Evolutionary conservation across 2,113 vertebrate genomes (phyloP), one percentile per base, ranked within the genome.

Genomic region (Melierax canorus): DNA sequence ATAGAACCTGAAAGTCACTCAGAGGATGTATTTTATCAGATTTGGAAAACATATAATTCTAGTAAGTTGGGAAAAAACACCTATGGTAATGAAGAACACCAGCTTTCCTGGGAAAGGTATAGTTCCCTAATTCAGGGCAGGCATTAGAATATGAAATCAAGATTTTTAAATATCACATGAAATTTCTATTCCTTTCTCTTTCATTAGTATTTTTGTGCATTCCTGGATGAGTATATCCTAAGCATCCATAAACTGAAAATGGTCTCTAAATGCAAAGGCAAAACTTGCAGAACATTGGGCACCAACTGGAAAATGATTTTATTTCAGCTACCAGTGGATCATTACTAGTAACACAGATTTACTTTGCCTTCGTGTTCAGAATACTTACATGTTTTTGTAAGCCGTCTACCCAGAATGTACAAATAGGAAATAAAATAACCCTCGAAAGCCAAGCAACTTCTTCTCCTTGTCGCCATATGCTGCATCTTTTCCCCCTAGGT

Each of bases 351-450:
- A 81, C 67, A 66, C 68, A 94, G 87, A 74, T 80, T 91, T 95
- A 80, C 56, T 86, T 94, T 76, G 58, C 79, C 80, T 89, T 89
- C 27, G 21, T 87, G 67, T 94, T 92, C 68, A 82, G 83, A 94
- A 96, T 93, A 94, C 74, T 85, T 90, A 84, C 84, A 55, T 27
- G 53, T 71, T 92, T 95, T 90, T 90, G 68, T 91, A 97, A 96
- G 91, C 73, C 9, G 7, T 85, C 83, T 97, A 94, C 81, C 66
- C 56, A 83, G 90, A 91, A 94, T 94, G 92, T 95, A 86, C 81
- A 97, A 95, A 96, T 91, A 94, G 92, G 75, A 92, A 97, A 95
- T 77, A 95, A 97, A 97, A 94, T 86, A 90, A 87, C 90, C 75
- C 94, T 96, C 2, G 6, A 94, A 97, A 95, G 92, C 81, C 69